phyloP scores from a whole-genome alignment of 64 coral and sea anemone genomes.

The Pachyseris speciosa region DNA sequence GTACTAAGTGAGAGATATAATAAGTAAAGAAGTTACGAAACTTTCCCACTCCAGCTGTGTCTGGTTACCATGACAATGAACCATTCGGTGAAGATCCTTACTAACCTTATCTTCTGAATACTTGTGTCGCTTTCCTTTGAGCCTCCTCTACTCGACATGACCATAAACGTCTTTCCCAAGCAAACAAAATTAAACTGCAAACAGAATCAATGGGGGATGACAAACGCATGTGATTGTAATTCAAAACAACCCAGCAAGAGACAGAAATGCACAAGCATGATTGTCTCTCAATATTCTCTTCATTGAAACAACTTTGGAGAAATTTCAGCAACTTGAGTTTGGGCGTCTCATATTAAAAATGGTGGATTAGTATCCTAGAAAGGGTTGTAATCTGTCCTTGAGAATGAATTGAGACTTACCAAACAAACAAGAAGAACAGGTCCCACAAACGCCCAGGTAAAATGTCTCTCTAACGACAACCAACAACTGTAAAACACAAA shows the following conservation, averaged over 20 bases:
- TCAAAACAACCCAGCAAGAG: too few species aligned
- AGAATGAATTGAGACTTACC: constrained; percentile 41
- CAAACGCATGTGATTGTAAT: background rate
- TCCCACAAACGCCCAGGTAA: constrained; percentile 83
- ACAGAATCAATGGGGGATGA: background rate
- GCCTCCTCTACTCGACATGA: constrained; percentile 69
- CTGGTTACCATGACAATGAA: background rate
- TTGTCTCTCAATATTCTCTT: too few species aligned
- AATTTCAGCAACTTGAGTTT: too few species aligned
- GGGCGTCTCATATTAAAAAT: background rate
- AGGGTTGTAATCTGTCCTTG: too few species aligned
- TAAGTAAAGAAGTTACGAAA: too few species aligned
- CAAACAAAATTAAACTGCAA: constrained; percentile 86
- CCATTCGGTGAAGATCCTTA: too few species aligned
- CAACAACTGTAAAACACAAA: constrained; percentile 69
- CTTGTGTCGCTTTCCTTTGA: constrained; percentile 34
- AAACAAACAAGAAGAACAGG: constrained; percentile 73
- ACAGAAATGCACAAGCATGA: too few species aligned
- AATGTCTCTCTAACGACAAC: constrained; percentile 65
- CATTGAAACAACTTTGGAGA: too few species aligned
- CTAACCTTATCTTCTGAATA: constrained; percentile 32
- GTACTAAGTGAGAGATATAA: too few species aligned
- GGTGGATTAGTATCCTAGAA: background rate
- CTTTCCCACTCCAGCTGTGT: background rate
- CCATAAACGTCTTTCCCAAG: constrained; percentile 75